Conservation (phyloP, 2,797 vertebrate genomes). For the Coluber constrictor region DNA sequence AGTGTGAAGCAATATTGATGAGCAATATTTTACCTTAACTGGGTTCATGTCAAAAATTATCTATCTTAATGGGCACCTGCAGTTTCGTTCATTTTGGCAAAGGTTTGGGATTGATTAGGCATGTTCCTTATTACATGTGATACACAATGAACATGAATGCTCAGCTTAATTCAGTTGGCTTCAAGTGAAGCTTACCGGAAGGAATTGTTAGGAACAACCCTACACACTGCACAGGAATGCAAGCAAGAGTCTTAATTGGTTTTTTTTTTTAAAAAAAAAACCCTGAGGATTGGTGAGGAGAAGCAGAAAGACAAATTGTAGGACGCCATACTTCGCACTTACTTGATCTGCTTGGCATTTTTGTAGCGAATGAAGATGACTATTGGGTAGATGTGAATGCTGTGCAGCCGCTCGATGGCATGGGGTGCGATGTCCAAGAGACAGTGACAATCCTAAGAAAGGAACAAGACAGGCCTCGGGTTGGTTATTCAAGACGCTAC, state of each 20-base stretch:
- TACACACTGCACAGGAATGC: no score
- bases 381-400: constrained; percentile 94
- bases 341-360: constrained; percentile 98
- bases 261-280: not conserved
- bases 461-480: not conserved
- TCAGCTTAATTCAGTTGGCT: not conserved
- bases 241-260: not conserved
- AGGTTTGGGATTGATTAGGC: not conserved
- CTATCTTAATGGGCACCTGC: not conserved
- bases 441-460: constrained; percentile 88
- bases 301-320: not conserved
- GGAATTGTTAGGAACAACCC: not conserved
- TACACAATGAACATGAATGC: not conserved
- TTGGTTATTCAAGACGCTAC: not conserved
- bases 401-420: constrained; percentile 96
- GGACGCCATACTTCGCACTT: constrained; percentile 67
- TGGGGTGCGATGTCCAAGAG: constrained; percentile 93
- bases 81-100: not conserved
- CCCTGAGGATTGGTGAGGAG: not conserved
- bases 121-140: not conserved
- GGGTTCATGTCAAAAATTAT: not conserved
- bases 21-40: not conserved
- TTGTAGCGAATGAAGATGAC: constrained; percentile 97
- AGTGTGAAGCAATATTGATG: not conserved
- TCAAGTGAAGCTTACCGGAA: not conserved